Percentiles rank a stretch among this genome's conserved stretches.
Conservation (phyloP, 2,797 vertebrate genomes). For the Halcyon leucocephala region DNA sequence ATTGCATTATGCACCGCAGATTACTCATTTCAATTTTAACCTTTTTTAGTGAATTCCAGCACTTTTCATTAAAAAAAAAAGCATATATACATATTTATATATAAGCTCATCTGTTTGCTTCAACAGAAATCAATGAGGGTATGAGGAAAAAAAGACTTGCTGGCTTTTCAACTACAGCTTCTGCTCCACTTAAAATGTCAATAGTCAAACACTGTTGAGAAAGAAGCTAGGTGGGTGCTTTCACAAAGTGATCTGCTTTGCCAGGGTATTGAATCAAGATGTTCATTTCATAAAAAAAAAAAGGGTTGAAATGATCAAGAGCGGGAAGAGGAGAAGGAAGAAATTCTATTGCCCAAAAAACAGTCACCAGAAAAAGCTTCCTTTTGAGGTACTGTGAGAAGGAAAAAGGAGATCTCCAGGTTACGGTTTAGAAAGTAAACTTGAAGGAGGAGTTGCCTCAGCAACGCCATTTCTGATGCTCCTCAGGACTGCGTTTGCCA, state of each 20-base stretch:
- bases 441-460: neutral
- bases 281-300: neutral
- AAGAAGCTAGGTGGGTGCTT: neutral
- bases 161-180: slow-evolving; percentile 18
- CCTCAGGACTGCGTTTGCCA: neutral
- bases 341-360: neutral
- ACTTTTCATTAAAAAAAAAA: slow-evolving; percentile 74
- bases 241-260: neutral
- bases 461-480: neutral
- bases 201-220: neutral
- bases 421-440: neutral
- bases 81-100: slow-evolving; percentile 66
- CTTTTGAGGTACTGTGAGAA: neutral
- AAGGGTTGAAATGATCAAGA: neutral
- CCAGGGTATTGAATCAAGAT: neutral
- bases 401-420: neutral
- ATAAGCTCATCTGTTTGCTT: slow-evolving; percentile 76
- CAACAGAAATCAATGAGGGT: slow-evolving; percentile 66
- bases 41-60: slow-evolving; percentile 83
- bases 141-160: slow-evolving; percentile 14
- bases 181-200: slow-evolving; percentile 17
- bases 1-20: slow-evolving; percentile 83
- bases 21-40: slow-evolving; percentile 85
- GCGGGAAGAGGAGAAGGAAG: neutral
- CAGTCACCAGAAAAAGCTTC: neutral